Conservation (phyloP, 2,888 invertebrate species). For the Brachyopa scutellaris region DNA sequence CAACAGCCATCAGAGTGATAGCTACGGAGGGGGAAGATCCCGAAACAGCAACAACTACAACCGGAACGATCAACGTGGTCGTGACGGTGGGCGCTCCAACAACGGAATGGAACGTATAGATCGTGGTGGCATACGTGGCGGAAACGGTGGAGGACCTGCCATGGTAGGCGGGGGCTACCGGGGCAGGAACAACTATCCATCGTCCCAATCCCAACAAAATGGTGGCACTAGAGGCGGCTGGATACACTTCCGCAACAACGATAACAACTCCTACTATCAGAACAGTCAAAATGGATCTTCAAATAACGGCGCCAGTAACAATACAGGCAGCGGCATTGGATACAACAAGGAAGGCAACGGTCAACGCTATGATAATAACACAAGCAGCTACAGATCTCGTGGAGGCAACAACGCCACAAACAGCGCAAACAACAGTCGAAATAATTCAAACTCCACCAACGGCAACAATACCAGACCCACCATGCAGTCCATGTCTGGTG, state of each 20-base stretch:
- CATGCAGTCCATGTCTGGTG: constrained; percentile 75
- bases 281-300: constrained; percentile 75
- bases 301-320: constrained; percentile 75
- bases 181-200: constrained; percentile 73
- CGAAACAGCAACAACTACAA: constrained; percentile 74
- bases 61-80: constrained; percentile 76
- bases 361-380: constrained; percentile 61
- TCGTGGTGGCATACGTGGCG: constrained; percentile 76
- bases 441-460: constrained; percentile 65
- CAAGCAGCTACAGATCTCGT: constrained; percentile 78
- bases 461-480: constrained; percentile 74
- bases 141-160: constrained; percentile 55
- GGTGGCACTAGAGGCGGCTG: constrained; percentile 76
- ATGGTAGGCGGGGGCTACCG: constrained; percentile 59
- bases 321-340: constrained; percentile 74
- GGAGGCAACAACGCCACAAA: constrained; percentile 74
- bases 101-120: constrained; percentile 75
- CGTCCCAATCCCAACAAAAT: constrained; percentile 75
- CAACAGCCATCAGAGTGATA: constrained; percentile 62
- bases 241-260: constrained; percentile 80
- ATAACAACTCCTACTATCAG: constrained; percentile 75
- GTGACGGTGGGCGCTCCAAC: constrained; percentile 75
- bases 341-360: constrained; percentile 54
- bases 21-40: constrained; percentile 68
- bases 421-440: constrained; percentile 58